phyloP scores from a whole-genome alignment of 2,113 vertebrate genomes.

The Gorsachius goisagi region DNA sequence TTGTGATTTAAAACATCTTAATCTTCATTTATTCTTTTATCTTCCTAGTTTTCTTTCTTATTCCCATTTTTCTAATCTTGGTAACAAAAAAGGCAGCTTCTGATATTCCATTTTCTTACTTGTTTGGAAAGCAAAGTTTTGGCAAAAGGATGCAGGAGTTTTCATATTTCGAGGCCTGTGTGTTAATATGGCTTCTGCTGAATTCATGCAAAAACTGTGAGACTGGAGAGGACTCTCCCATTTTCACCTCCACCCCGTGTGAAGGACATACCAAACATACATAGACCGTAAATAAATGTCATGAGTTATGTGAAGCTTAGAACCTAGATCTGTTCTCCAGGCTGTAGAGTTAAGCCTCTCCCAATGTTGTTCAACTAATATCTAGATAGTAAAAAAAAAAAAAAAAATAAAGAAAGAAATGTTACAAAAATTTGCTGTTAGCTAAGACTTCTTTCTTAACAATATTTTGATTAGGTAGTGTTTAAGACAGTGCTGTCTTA shows the following conservation, averaged over 20 bases:
- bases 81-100: not conserved
- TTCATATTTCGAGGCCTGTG: not conserved
- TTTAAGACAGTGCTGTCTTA: not conserved
- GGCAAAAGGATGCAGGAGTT: not conserved
- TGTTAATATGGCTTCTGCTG: not conserved
- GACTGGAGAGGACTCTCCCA: not conserved
- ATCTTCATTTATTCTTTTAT: not conserved
- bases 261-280: not conserved
- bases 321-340: not conserved
- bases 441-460: not conserved
- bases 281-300: not conserved
- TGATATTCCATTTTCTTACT: not conserved
- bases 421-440: not conserved
- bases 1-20: not conserved
- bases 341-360: not conserved
- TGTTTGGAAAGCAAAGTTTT: not conserved
- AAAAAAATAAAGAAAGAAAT: not conserved
- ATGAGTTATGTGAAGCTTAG: not conserved
- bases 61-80: not conserved
- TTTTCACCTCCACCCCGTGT: not conserved
- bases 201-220: not conserved
- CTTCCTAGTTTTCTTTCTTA: not conserved
- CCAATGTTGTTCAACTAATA: not conserved
- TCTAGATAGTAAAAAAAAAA: too few species aligned
- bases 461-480: not conserved